Evolutionary conservation across 1,140 invertebrate genomes (phyloP).

Genomic region (Latrodectus geometricus): DNA sequence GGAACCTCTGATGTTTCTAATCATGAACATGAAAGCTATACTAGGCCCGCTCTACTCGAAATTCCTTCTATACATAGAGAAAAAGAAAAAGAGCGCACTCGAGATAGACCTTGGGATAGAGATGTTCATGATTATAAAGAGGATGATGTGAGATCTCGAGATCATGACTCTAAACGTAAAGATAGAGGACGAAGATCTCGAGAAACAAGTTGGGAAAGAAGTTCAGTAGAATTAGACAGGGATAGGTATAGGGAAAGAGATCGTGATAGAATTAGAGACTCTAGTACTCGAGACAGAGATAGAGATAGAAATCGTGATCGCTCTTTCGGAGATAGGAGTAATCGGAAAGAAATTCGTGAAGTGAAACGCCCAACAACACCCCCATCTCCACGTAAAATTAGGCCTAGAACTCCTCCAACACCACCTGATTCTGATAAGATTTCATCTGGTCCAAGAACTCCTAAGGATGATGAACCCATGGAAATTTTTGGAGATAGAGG

Average conservation of each 20-base stretch:
- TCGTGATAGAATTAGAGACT: conserved; percentile 61
- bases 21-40: conserved; percentile 45
- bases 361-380: conserved; percentile 56
- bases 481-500: conserved; percentile 41
- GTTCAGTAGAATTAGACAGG: conserved; percentile 60
- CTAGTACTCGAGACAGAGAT: conserved; percentile 63
- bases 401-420: conserved; percentile 40
- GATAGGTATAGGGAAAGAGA: conserved; percentile 65
- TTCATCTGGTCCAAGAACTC: conserved; percentile 40
- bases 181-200: conserved; percentile 64
- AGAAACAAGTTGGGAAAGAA: conserved; percentile 57
- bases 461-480: conserved; percentile 61
- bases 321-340: conserved; percentile 67
- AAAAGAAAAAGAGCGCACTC: conserved; percentile 51
- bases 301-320: conserved; percentile 68
- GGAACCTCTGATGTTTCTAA: conserved; percentile 9
- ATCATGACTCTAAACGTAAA: conserved; percentile 62
- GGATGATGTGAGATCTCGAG: conserved; percentile 21
- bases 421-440: conserved; percentile 47
- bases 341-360: conserved; percentile 67
- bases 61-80: conserved; percentile 38
- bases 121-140: conserved; percentile 55
- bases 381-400: conserved; percentile 33
- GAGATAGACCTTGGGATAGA: conserved; percentile 50
- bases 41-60: conserved; percentile 11